Evolutionary conservation across 2,888 invertebrate genomes (phyloP), one percentile per base, ranked within the genome.

Genomic region (Abrostola tripartita): DNA sequence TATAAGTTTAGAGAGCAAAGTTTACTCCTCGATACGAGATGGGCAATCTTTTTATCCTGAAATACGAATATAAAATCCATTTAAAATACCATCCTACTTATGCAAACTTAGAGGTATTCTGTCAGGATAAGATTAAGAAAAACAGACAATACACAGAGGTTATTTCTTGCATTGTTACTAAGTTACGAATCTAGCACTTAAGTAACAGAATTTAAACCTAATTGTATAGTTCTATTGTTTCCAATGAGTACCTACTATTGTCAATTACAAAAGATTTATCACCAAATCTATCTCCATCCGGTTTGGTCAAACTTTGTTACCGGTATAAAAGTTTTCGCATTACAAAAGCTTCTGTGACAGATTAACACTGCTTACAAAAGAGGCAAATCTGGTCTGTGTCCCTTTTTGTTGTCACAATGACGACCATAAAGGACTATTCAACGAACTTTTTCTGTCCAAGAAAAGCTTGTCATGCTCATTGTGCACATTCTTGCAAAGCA

Each of bases 1-100:
- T 93, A 92, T 84, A 85, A 93, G 90, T 93, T 91, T 84, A 86
- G 85, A 92, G 87, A 92, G 92, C 89, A 92, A 93, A 93, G 92
- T 93, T 92, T 88, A 69, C 81, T 81, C 71, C 78, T 80, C 75
- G 75, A 82, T 85, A 82, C 81, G 58, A 70, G 49, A 81, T 74
- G 66, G 77, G 79, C 82, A 90, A 89, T 88, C 84, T 89, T 88
- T 86, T 79, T 78, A 41, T 64, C 60, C 79, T 66, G 57, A 71
- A 82, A 77, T 71, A 71, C 55, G 54, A 64, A 73, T 76, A 74
- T 72, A 77, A 73, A 76, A 78, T 67, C 63, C 61, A 53, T 54
- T 68, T 76, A 75, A 71, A 71, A 74, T 60, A 59, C 49, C 52
- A 72, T 65, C 47, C 59, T 74, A 72, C 61, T 74, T 74, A 6